These are phyloP conservation scores for Mormyrus proboscirostris DNA, from an alignment of 2,797 vertebrate genomes.

Conservation along the genomic window DNA sequence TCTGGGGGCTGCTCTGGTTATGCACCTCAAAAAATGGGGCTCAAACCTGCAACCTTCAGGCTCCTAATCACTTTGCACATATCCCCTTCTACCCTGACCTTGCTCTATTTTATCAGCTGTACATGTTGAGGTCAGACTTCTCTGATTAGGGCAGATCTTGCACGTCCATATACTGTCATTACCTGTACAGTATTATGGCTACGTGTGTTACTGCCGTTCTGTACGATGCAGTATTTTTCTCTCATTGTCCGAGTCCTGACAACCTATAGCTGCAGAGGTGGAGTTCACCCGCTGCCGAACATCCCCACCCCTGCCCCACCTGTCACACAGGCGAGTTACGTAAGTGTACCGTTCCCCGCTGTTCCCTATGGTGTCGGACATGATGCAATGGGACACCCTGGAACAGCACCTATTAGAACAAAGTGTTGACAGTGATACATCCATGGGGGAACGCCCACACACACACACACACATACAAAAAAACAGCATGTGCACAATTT, in stretches of 20 bases:
- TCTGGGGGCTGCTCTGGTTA: background rate
- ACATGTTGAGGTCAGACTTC: background rate
- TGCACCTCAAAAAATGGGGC: background rate
- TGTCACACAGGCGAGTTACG: constrained; percentile 32
- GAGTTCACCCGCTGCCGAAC: constrained; percentile 37
- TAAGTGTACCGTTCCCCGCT: constrained; percentile 34
- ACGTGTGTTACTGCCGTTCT: background rate
- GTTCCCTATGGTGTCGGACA: background rate
- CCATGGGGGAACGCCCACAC: background rate
- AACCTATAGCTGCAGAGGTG: constrained; percentile 32
- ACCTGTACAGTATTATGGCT: too few species aligned
- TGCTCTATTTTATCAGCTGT: background rate
- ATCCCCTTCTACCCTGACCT: background rate
- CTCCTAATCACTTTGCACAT: background rate
- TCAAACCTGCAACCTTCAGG: background rate
- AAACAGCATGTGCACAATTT: background rate
- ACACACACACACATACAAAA: background rate
- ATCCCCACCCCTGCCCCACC: constrained; percentile 28
- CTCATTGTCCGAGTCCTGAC: constrained; percentile 24
- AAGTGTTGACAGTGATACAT: background rate
- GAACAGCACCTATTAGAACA: background rate
- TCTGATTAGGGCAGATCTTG: background rate
- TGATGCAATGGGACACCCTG: background rate
- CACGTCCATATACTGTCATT: background rate
- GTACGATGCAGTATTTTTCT: background rate